phyloP scores from a whole-genome alignment of 2,113 vertebrate species.

The Odocoileus virginianus region DNA sequence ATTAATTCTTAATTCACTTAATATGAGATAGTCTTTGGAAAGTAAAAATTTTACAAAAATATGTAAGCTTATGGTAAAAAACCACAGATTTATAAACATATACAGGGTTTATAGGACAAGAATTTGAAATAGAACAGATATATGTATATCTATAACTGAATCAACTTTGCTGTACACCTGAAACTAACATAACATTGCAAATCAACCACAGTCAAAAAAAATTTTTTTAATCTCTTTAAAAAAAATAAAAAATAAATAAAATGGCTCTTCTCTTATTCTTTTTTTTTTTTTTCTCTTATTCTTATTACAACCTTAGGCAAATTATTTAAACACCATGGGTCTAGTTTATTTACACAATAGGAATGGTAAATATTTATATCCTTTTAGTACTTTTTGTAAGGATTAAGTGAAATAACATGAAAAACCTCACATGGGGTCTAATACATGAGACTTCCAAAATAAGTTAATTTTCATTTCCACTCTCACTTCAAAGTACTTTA shows the following conservation, averaged over 20 bases:
- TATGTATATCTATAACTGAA: background rate
- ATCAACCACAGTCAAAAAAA: background rate
- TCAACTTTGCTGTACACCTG: background rate
- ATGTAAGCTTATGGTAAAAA: background rate
- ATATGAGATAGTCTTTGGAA: background rate
- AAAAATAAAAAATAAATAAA: background rate
- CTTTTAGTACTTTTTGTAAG: background rate
- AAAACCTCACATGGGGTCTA: background rate
- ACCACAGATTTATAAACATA: background rate
- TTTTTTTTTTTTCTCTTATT: background rate
- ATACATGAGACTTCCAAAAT: background rate
- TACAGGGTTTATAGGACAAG: background rate
- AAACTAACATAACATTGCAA: background rate
- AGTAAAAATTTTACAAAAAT: background rate
- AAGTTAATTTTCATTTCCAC: background rate
- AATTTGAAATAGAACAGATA: background rate
- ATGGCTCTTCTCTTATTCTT: background rate
- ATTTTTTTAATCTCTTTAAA: background rate
- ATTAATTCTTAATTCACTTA: background rate
- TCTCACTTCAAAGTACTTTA: background rate
- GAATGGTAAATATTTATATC: conserved; percentile 3
- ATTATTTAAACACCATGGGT: background rate
- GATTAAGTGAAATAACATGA: conserved; percentile 3
- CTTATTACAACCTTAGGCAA: background rate
- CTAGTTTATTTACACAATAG: background rate